Evolutionary conservation across 2,888 invertebrate species (phyloP).

Genomic region (Conistra vaccinii): DNA sequence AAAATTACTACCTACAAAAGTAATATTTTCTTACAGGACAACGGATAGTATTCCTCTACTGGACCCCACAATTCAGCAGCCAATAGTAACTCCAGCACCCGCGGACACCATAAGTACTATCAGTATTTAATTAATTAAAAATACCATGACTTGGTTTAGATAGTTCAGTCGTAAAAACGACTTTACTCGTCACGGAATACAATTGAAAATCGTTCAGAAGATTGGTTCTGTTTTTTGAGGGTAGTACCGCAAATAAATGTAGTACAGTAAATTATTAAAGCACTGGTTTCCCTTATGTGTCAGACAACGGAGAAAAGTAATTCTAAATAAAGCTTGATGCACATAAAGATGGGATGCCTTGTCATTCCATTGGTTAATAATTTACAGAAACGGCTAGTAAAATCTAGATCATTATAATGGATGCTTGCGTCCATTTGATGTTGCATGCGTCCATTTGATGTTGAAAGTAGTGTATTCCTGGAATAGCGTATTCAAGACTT

Average conservation of each 20-base stretch:
- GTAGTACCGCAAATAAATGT: neutral
- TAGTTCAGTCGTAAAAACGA: constrained; percentile 32
- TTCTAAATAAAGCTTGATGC: neutral
- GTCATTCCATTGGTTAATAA: neutral
- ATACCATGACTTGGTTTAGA: neutral
- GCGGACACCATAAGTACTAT: constrained; percentile 89
- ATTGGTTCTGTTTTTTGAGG: neutral
- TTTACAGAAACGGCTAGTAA: constrained; percentile 3
- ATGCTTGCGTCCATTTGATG: neutral
- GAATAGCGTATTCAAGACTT: neutral
- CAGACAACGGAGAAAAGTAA: neutral
- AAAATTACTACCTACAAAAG: neutral
- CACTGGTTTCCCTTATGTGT: constrained; percentile 1
- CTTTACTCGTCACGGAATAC: constrained; percentile 16
- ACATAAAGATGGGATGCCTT: too few relatives aligned
- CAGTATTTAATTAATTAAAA: constrained; percentile 80
- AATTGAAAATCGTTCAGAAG: constrained; percentile 27
- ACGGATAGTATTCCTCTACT: constrained; percentile 88
- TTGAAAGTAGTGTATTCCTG: neutral
- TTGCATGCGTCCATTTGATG: neutral
- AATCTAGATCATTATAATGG: neutral
- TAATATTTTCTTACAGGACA: constrained; percentile 73
- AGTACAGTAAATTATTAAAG: too few relatives aligned
- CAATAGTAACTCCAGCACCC: constrained; percentile 84
- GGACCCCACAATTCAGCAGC: constrained; percentile 85